These are phyloP conservation scores for Proisotoma minuta DNA, from an alignment of 2,888 invertebrate species.

Conservation along the genomic window DNA sequence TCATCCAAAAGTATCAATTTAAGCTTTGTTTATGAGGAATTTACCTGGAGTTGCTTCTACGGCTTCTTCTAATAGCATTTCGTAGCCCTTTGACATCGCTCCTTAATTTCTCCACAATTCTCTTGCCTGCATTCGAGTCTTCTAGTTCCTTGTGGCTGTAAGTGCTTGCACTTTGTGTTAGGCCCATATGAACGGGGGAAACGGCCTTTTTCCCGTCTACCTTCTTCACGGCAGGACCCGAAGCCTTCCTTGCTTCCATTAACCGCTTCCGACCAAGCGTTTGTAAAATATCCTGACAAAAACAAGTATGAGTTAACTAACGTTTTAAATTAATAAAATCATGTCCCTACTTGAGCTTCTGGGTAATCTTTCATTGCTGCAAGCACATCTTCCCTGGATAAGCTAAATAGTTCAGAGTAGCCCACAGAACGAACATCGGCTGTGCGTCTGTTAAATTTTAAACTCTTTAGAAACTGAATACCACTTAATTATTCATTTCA, in stretches of 20 bases:
- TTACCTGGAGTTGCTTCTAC: slow-evolving; percentile 51
- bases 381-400: slow-evolving; percentile 88
- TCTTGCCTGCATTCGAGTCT: slow-evolving; percentile 60
- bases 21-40: no score
- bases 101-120: slow-evolving; percentile 75
- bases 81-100: slow-evolving; percentile 73
- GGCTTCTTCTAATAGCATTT: slow-evolving; percentile 59
- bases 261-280: slow-evolving; percentile 77
- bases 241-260: slow-evolving; percentile 65
- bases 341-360: slow-evolving; percentile 68
- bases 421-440: slow-evolving; percentile 94
- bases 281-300: slow-evolving; percentile 69
- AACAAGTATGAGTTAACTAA: slow-evolving; percentile 3
- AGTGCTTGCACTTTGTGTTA: background rate
- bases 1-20: no score
- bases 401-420: slow-evolving; percentile 88
- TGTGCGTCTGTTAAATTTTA: slow-evolving; percentile 64
- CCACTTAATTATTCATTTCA: background rate
- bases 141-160: background rate
- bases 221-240: slow-evolving; percentile 43
- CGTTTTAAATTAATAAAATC: background rate
- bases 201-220: slow-evolving; percentile 20
- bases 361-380: slow-evolving; percentile 96
- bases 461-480: background rate
- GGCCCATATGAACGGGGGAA: slow-evolving; percentile 24